phyloP scores from a whole-genome alignment of 2,888 invertebrate species.

The Entomobrya multifasciata region DNA sequence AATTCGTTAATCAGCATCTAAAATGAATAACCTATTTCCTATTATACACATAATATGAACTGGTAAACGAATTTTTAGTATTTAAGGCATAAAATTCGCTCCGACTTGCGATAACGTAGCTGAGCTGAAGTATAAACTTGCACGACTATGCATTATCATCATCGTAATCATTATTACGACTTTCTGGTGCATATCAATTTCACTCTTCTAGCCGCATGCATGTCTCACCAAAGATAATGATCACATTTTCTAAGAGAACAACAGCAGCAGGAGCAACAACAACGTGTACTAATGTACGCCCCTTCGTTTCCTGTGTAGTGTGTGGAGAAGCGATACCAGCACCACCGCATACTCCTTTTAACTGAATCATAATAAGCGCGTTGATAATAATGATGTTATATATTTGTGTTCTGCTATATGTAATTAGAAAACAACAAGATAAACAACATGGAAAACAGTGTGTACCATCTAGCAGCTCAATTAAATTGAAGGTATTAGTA shows the following conservation, averaged over 20 bases:
- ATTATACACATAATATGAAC: constrained; percentile 12
- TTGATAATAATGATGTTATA: constrained; percentile 53
- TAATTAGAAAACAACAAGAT: constrained; percentile 71
- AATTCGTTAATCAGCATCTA: constrained; percentile 37
- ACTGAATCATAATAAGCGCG: background rate
- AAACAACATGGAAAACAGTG: constrained; percentile 35
- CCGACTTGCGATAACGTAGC: too few relatives aligned
- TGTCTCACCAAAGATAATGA: constrained; percentile 62
- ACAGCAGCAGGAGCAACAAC: background rate
- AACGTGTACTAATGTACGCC: too few relatives aligned
- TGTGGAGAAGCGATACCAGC: too few relatives aligned
- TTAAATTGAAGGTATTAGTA: constrained; percentile 28
- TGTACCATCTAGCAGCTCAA: background rate
- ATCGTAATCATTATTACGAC: constrained; percentile 36
- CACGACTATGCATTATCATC: constrained; percentile 41
- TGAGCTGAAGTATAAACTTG: constrained; percentile 8
- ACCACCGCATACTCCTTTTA: constrained; percentile 4
- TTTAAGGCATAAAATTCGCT: constrained; percentile 35
- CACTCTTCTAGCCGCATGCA: constrained; percentile 45
- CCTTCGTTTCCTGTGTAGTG: constrained; percentile 57
- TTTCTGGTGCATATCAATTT: constrained; percentile 56
- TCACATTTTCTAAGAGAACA: constrained; percentile 46
- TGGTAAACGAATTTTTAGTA: constrained; percentile 42
- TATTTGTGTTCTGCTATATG: too few relatives aligned
- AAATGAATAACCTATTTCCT: background rate